phyloP scores from a whole-genome alignment of 2,888 invertebrate species.

The Myathropa florea region DNA sequence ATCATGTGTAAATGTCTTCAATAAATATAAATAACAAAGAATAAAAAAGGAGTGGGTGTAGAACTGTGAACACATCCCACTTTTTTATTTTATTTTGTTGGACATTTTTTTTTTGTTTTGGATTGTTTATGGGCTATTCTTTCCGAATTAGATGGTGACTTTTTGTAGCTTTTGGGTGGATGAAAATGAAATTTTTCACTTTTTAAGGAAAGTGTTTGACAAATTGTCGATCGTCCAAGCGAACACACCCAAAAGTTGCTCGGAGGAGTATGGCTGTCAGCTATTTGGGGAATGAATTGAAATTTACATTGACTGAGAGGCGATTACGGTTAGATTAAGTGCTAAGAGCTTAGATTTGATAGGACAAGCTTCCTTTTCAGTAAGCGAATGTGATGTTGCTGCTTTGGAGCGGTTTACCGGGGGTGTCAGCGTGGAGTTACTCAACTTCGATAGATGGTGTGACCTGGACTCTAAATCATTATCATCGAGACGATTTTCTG shows the following conservation, averaged over 20 bases:
- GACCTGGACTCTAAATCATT: no score
- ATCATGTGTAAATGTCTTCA: conserved; percentile 70
- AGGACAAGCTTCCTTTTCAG: no score
- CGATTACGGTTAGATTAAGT: no score
- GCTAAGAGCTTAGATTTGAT: no score
- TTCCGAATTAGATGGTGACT: conserved; percentile 15
- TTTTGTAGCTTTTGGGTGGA: not conserved
- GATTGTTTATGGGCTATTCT: conserved; percentile 30
- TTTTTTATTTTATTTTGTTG: conserved; percentile 18
- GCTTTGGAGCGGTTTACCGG: no score
- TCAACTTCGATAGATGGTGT: no score
- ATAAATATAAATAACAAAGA: conserved; percentile 70
- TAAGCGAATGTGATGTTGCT: no score
- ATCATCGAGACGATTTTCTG: no score
- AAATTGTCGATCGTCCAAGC: not conserved
- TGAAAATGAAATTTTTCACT: conserved; percentile 8
- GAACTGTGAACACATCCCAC: conserved; percentile 60
- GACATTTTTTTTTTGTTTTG: conserved; percentile 3
- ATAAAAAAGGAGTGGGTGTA: conserved; percentile 55
- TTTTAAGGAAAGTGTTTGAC: conserved; percentile 28
- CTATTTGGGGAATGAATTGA: no score
- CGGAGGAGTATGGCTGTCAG: not conserved
- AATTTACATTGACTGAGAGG: not conserved
- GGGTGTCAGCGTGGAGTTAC: no score
- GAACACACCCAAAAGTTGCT: conserved; percentile 23